These are phyloP conservation scores for Argyresthia goedartella DNA, from an alignment of 2,888 invertebrate species.

Conservation along the genomic window DNA sequence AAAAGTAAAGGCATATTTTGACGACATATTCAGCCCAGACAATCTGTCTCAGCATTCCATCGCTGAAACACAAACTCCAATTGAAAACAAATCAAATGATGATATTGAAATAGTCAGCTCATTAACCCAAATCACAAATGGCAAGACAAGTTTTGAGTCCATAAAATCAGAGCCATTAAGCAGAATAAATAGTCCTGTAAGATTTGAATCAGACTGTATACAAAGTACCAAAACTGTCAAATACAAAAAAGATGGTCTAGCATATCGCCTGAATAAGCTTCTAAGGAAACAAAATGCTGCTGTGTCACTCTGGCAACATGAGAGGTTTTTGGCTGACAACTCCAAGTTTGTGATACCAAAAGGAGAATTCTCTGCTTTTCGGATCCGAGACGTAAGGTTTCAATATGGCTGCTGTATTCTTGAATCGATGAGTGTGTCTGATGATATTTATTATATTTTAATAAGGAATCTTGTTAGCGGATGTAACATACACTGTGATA, in stretches of 20 bases:
- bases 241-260: conserved; percentile 60
- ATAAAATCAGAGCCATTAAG: conserved; percentile 11
- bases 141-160: conserved; percentile 14
- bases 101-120: conserved; percentile 36
- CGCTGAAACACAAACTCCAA: conserved; percentile 35
- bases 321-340: conserved; percentile 54
- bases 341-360: conserved; percentile 51
- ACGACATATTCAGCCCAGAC: conserved; percentile 42
- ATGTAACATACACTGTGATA: conserved; percentile 22
- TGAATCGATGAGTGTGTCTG: conserved; percentile 26
- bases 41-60: conserved; percentile 39
- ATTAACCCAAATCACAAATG: conserved; percentile 20
- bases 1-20: conserved; percentile 42
- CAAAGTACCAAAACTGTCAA: conserved; percentile 32
- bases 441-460: conserved; percentile 30
- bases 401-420: conserved; percentile 45
- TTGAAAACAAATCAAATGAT: conserved; percentile 25
- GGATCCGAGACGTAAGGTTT: conserved; percentile 30
- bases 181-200: conserved; percentile 6
- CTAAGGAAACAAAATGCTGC: conserved; percentile 56
- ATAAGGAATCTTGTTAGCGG: conserved; percentile 36
- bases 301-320: conserved; percentile 66
- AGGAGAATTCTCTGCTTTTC: conserved; percentile 30
- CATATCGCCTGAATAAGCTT: conserved; percentile 43
- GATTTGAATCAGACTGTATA: conserved; percentile 14